Evolutionary conservation across 2,113 vertebrate genomes (phyloP).

Genomic region (Hemicordylus capensis): DNA sequence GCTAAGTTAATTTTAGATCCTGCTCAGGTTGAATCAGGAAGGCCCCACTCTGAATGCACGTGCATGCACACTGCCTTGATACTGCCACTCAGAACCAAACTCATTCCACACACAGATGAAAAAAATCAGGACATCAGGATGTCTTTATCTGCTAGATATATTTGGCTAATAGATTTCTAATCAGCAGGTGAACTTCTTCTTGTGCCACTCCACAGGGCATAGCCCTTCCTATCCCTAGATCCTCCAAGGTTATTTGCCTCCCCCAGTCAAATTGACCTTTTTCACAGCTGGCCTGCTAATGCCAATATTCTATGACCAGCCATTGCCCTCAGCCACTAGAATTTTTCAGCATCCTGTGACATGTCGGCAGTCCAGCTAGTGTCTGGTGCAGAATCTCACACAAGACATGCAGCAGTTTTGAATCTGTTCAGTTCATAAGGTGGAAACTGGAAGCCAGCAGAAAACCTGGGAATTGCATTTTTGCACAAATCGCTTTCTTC

Average conservation of each 20-base stretch:
- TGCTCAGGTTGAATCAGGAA: too few relatives aligned
- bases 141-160: too few relatives aligned
- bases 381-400: too few relatives aligned
- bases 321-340: too few relatives aligned
- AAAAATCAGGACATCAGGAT: too few relatives aligned
- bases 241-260: background rate
- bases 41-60: too few relatives aligned
- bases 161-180: background rate
- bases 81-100: too few relatives aligned
- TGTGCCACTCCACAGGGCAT: background rate
- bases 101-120: too few relatives aligned
- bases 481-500: too few relatives aligned
- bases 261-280: background rate
- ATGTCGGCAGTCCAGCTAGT: background rate
- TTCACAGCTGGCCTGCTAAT: background rate
- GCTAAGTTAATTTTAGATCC: too few relatives aligned
- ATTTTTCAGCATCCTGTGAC: background rate
- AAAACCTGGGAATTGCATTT: background rate
- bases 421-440: background rate
- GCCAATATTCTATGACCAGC: too few relatives aligned
- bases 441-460: background rate
- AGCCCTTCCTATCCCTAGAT: background rate
- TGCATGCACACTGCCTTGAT: too few relatives aligned
- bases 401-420: background rate
- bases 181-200: background rate